phyloP scores from a whole-genome alignment of 2,113 vertebrate species.

The Junco hyemalis region DNA sequence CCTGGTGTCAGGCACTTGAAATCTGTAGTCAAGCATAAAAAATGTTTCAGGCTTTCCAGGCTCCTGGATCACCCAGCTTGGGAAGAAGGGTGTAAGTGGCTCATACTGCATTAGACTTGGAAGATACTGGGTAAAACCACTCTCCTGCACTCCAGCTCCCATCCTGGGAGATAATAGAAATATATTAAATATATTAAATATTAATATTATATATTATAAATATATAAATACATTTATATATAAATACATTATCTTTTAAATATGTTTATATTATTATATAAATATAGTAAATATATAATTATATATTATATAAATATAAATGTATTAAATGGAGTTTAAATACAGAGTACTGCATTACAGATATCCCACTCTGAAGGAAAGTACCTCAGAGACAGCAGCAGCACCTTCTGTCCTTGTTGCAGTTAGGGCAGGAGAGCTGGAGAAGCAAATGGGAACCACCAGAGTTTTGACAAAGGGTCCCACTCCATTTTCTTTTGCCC shows the following conservation, averaged over 20 bases:
- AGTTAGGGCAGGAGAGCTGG: background rate
- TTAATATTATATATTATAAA: too few relatives aligned
- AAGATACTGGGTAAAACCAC: background rate
- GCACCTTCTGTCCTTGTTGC: background rate
- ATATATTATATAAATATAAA: too few relatives aligned
- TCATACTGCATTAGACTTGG: background rate
- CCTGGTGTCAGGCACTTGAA: background rate
- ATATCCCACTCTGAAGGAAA: background rate
- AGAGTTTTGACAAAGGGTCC: background rate
- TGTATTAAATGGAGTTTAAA: background rate
- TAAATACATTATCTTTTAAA: too few relatives aligned
- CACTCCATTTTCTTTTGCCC: background rate
- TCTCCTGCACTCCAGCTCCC: background rate
- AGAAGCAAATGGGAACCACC: background rate
- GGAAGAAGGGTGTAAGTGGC: background rate
- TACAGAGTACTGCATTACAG: background rate
- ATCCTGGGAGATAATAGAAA: background rate
- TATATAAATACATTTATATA: too few relatives aligned
- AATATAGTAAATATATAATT: background rate
- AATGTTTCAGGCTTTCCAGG: background rate
- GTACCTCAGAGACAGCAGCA: background rate
- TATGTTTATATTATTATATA: background rate
- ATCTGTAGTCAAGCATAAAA: conserved; percentile 7
- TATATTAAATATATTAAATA: background rate
- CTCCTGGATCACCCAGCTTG: background rate